Conservation (phyloP, 37 sponge, comb jelly and placozoan species). For the Hexactinellida sp. region DNA sequence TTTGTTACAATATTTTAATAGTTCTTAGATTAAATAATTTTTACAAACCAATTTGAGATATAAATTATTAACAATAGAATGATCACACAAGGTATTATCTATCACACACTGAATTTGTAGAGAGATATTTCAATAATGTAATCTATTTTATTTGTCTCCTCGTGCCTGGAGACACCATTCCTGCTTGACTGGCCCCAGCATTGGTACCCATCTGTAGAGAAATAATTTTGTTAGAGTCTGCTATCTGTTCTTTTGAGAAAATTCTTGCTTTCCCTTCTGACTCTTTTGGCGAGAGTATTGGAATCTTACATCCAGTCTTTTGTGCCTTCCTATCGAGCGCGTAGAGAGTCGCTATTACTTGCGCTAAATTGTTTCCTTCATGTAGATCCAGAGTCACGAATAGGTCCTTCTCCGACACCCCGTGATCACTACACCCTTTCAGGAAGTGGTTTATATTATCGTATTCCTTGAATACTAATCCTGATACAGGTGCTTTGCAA, state of each 20-base stretch:
- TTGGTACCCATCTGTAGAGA: slow-evolving; percentile 6
- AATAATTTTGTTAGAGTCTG: neutral
- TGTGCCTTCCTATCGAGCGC: slow-evolving; percentile 4
- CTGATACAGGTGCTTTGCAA: neutral
- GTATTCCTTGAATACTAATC: slow-evolving; percentile 1
- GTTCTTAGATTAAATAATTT: no score
- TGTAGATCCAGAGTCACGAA: neutral
- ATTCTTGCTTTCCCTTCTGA: neutral
- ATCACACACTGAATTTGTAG: no score
- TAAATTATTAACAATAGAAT: no score
- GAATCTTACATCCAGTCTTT: neutral
- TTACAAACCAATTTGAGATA: no score
- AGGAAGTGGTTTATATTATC: neutral
- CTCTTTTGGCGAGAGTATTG: neutral
- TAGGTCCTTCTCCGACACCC: slow-evolving; percentile 2
- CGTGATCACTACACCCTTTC: neutral
- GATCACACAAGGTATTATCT: no score
- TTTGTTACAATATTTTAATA: no score
- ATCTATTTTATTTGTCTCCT: slow-evolving; percentile 5
- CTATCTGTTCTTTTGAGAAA: neutral
- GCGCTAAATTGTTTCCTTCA: neutral
- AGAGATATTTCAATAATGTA: neutral
- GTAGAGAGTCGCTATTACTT: slow-evolving; percentile 6
- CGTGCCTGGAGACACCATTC: slow-evolving; percentile 6
- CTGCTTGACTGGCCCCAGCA: neutral